A percentile compares a stretch with the other conserved stretches of the same genome.
Conservation (phyloP, 2,113 vertebrate genomes). For the Trachemys scripta region DNA sequence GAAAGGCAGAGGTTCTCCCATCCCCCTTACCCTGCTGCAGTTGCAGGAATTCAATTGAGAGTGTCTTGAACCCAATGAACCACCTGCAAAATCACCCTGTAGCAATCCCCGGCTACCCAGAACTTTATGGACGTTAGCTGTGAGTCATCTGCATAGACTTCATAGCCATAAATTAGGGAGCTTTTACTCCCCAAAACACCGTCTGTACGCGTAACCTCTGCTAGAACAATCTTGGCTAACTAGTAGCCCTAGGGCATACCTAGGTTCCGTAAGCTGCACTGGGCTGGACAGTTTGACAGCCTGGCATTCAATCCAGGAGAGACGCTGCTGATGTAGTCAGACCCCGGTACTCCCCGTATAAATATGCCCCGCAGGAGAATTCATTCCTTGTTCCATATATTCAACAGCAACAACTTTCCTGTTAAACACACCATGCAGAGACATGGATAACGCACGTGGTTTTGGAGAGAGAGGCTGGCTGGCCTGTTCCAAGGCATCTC, state of each 20-base stretch:
- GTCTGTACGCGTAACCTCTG: not conserved
- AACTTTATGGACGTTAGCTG: not conserved
- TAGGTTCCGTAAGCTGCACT: not conserved
- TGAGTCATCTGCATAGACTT: not conserved
- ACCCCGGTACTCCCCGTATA: not conserved
- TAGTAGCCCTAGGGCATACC: not conserved
- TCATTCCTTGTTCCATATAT: rapidly evolving
- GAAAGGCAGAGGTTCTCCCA: not conserved
- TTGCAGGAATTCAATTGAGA: not conserved
- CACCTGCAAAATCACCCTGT: not conserved
- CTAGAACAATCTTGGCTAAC: not conserved
- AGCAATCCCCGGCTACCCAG: not conserved
- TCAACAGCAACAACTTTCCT: rapidly evolving
- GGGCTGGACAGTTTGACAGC: not conserved
- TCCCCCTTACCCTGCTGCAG: rapidly evolving
- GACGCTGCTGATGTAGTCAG: rapidly evolving
- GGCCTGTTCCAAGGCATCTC: not conserved
- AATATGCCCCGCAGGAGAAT: not conserved
- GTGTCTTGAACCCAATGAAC: not conserved
- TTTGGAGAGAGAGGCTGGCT: slow-evolving; percentile 42
- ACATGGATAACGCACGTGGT: not conserved
- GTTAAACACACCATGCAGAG: not conserved
- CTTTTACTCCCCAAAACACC: not conserved
- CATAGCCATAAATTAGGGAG: not conserved
- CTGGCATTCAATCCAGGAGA: not conserved